Evolutionary conservation across 2,888 invertebrate species (phyloP).

Genomic region (Vannuccia rotundouncinata): DNA sequence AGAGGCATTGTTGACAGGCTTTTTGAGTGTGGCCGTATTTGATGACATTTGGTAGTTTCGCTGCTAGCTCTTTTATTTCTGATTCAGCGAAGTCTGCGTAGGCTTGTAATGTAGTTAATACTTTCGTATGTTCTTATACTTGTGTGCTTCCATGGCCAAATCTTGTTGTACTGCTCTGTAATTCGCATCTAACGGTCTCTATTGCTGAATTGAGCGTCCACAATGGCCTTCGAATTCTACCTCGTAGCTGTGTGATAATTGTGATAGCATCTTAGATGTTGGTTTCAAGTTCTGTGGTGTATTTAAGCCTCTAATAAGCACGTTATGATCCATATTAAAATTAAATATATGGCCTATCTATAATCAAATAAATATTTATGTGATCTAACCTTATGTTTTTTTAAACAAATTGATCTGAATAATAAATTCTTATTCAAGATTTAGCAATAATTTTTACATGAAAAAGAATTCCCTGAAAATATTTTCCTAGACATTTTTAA

Average conservation of each 20-base stretch:
- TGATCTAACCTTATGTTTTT: too few species aligned
- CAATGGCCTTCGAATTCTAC: neutral
- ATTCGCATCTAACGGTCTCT: neutral
- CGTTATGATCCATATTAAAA: too few species aligned
- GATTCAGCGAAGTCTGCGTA: neutral
- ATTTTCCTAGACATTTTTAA: too few species aligned
- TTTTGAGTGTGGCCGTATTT: neutral
- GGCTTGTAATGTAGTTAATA: neutral
- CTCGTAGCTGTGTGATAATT: neutral
- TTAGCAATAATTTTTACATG: too few species aligned
- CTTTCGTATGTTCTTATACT: constrained; percentile 19
- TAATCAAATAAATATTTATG: too few species aligned
- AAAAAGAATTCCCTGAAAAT: too few species aligned
- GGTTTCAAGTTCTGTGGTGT: neutral
- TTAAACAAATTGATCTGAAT: too few species aligned
- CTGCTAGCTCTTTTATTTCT: neutral
- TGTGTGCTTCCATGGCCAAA: constrained; percentile 11
- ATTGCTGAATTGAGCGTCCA: neutral
- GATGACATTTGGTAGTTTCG: neutral
- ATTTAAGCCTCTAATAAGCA: too few species aligned
- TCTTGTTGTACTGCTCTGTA: constrained; percentile 6
- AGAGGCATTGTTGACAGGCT: constrained; percentile 12
- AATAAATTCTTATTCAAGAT: too few species aligned
- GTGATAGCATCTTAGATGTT: constrained; percentile 1
- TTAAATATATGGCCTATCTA: too few species aligned